These are phyloP conservation scores for Belgica antarctica DNA, from an alignment of 2,888 invertebrate genomes.

Conservation along the genomic window DNA sequence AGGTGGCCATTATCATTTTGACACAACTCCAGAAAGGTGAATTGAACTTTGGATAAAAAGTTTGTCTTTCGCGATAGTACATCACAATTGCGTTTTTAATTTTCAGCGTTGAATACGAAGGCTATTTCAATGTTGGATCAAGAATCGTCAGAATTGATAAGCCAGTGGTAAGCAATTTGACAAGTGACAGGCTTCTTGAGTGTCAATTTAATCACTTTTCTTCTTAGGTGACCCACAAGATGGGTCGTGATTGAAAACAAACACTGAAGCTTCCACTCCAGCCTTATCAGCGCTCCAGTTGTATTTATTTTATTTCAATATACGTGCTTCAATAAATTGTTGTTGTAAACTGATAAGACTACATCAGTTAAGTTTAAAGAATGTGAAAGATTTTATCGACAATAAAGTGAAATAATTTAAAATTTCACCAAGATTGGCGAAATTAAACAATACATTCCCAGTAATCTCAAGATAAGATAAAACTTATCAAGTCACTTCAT, in stretches of 20 bases:
- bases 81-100: too few relatives aligned
- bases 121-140: constrained; percentile 79
- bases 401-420: too few relatives aligned
- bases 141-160: constrained; percentile 73
- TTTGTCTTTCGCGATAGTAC: too few relatives aligned
- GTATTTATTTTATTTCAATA: background rate
- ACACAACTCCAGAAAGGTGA: constrained; percentile 85
- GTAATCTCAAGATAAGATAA: too few relatives aligned
- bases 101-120: constrained; percentile 82
- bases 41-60: too few relatives aligned
- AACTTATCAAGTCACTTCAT: too few relatives aligned
- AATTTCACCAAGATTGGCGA: too few relatives aligned
- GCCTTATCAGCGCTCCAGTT: background rate
- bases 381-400: too few relatives aligned
- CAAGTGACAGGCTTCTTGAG: too few relatives aligned
- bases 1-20: constrained; percentile 96
- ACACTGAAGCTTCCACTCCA: background rate
- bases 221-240: constrained; percentile 22
- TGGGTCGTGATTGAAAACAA: constrained; percentile 13
- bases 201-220: constrained; percentile 7
- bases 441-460: too few relatives aligned
- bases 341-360: background rate
- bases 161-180: constrained; percentile 59
- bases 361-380: too few relatives aligned
- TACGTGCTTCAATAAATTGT: background rate